These are phyloP conservation scores for Sebastes cheni DNA, from an alignment of 2,797 vertebrate genomes.

Conservation along the genomic window DNA sequence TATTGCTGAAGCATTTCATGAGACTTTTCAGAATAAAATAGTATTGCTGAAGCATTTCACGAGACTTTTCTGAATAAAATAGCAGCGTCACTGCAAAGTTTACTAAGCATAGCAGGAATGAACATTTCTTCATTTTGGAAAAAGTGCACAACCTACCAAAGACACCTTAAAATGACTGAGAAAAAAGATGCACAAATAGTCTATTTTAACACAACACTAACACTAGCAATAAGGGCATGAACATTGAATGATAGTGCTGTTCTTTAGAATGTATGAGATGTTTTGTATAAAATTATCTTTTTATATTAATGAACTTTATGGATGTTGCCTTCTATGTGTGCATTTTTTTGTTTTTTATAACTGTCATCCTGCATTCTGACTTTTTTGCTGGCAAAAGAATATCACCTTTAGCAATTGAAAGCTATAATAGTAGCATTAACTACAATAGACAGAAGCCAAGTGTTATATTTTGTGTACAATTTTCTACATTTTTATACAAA, in stretches of 20 bases:
- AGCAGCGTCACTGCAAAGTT: slow-evolving; percentile 39
- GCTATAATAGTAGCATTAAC: slow-evolving; percentile 83
- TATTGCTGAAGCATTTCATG: slow-evolving; percentile 24
- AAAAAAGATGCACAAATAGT: slow-evolving; percentile 72
- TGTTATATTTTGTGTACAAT: slow-evolving; percentile 88
- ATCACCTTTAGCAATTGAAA: slow-evolving; percentile 81
- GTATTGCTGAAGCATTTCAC: slow-evolving; percentile 29
- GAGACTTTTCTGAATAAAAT: neutral
- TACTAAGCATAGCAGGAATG: slow-evolving; percentile 32
- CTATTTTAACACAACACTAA: slow-evolving; percentile 74
- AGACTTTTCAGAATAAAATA: neutral
- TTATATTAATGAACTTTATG: slow-evolving; percentile 78
- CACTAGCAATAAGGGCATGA: slow-evolving; percentile 66
- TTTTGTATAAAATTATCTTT: slow-evolving; percentile 77
- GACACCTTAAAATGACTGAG: slow-evolving; percentile 76
- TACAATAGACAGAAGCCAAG: slow-evolving; percentile 83
- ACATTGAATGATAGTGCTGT: slow-evolving; percentile 78
- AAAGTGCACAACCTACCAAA: slow-evolving; percentile 81
- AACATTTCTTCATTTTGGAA: slow-evolving; percentile 54
- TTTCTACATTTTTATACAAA: slow-evolving; percentile 90
- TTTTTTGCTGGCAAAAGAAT: slow-evolving; percentile 89
- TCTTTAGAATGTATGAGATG: slow-evolving; percentile 82
- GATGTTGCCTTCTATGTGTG: slow-evolving; percentile 67
- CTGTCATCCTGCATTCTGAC: slow-evolving; percentile 80
- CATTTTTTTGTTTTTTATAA: slow-evolving; percentile 60